Percentiles rank a stretch among this genome's conserved stretches.
Conservation (phyloP, 2,113 vertebrate species). For the Oreotrochilus melanogaster region DNA sequence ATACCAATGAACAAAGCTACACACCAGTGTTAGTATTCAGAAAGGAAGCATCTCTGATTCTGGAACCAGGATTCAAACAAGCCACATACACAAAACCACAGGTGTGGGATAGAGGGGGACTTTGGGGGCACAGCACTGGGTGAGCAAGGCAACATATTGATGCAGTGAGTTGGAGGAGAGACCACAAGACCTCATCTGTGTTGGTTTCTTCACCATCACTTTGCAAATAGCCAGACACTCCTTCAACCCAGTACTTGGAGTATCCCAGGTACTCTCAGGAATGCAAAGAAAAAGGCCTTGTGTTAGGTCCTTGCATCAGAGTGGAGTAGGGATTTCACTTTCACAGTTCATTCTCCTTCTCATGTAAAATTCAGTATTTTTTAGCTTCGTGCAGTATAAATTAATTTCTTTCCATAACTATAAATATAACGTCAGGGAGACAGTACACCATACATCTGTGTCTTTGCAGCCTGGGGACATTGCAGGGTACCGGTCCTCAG, state of each 20-base stretch:
- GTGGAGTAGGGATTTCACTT: not conserved
- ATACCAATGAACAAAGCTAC: not conserved
- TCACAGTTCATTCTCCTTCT: not conserved
- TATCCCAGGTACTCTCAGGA: not conserved
- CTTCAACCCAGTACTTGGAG: not conserved
- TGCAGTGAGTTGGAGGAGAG: not conserved
- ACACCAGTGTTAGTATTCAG: not conserved
- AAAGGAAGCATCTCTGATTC: not conserved
- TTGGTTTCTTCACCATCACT: not conserved
- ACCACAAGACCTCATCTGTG: not conserved
- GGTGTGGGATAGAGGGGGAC: not conserved
- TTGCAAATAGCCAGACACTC: not conserved
- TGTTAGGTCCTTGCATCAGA: not conserved
- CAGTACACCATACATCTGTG: not conserved
- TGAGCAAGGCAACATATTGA: accelerated
- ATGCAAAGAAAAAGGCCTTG: not conserved
- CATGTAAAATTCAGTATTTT: constrained; percentile 32
- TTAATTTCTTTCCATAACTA: constrained; percentile 5
- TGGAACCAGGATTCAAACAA: not conserved
- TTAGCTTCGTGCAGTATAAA: constrained; percentile 3
- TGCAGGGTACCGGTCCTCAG: not conserved
- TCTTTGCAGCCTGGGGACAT: not conserved
- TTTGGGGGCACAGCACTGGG: accelerated
- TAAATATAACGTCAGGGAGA: not conserved
- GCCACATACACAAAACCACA: too few relatives aligned